phyloP scores from a whole-genome alignment of 2,797 vertebrate genomes.

The Periparus ater region DNA sequence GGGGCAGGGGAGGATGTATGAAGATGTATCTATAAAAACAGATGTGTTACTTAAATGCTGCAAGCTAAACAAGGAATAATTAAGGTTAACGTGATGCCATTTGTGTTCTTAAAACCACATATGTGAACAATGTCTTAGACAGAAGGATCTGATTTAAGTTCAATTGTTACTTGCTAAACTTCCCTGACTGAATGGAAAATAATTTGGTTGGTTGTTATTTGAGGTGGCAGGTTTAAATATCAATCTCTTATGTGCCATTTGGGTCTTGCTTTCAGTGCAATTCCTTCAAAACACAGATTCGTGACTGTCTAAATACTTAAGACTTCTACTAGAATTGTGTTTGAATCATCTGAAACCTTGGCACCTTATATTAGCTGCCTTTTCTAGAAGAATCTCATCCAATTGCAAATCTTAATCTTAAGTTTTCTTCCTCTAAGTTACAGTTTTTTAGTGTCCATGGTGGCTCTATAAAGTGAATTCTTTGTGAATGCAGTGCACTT shows the following conservation, averaged over 20 bases:
- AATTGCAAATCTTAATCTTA: background rate
- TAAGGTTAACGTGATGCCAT: slow-evolving; percentile 42
- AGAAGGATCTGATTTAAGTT: slow-evolving; percentile 43
- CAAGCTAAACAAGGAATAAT: slow-evolving; percentile 41
- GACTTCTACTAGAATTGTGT: background rate
- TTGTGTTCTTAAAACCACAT: slow-evolving; percentile 41
- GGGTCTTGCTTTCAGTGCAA: background rate
- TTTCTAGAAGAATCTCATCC: background rate
- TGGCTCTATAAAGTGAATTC: background rate
- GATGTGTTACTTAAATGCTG: slow-evolving; percentile 39
- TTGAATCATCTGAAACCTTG: background rate
- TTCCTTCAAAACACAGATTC: background rate
- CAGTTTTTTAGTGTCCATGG: background rate
- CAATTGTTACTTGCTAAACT: slow-evolving; percentile 18
- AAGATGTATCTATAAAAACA: slow-evolving; percentile 43
- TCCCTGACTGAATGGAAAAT: slow-evolving; percentile 21
- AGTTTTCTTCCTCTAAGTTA: background rate
- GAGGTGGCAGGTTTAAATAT: slow-evolving; percentile 14
- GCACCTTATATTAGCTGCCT: background rate
- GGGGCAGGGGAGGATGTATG: fast-evolving
- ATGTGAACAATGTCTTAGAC: background rate
- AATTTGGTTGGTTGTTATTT: background rate
- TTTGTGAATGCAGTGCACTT: background rate
- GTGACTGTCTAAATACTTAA: background rate
- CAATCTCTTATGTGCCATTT: background rate